These are phyloP conservation scores for Dynastes hyllus DNA, from an alignment of 2,888 invertebrate genomes.

Conservation along the genomic window DNA sequence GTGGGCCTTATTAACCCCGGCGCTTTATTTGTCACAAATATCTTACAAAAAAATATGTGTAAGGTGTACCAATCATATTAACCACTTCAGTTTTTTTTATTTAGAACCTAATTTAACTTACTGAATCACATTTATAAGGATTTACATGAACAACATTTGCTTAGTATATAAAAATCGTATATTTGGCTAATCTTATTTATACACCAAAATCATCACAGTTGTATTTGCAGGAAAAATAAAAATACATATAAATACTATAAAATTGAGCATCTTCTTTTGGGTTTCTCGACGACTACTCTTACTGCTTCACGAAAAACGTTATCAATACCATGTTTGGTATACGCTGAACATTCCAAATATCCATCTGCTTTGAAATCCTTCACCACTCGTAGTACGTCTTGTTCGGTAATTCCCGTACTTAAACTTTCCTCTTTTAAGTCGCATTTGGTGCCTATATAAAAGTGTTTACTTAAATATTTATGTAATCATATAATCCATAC, in stretches of 20 bases:
- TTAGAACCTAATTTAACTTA: too few relatives aligned
- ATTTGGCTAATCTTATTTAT: too few relatives aligned
- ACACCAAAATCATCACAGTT: slow-evolving; percentile 13
- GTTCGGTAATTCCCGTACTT: slow-evolving; percentile 74
- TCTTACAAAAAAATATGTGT: too few relatives aligned
- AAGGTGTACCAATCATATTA: too few relatives aligned
- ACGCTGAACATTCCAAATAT: slow-evolving; percentile 67
- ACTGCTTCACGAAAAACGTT: slow-evolving; percentile 67
- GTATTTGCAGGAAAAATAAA: background rate
- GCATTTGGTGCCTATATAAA: slow-evolving; percentile 41
- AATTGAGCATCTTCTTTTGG: slow-evolving; percentile 35
- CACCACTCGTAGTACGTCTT: slow-evolving; percentile 86
- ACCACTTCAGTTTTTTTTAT: too few relatives aligned
- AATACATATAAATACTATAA: slow-evolving; percentile 47
- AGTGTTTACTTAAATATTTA: background rate
- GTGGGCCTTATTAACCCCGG: too few relatives aligned
- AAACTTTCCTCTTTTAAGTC: slow-evolving; percentile 67
- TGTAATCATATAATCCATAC: background rate
- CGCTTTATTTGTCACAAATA: too few relatives aligned
- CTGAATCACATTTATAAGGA: too few relatives aligned
- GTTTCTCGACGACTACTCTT: slow-evolving; percentile 68
- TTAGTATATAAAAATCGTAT: too few relatives aligned
- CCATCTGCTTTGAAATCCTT: slow-evolving; percentile 70
- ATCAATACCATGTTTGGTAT: slow-evolving; percentile 63
- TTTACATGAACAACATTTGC: too few relatives aligned